Percentiles rank a stretch among this genome's conserved stretches.
Evolutionary conservation across 2,113 vertebrate species (phyloP).

Genomic region (Toxotes chatareus): DNA sequence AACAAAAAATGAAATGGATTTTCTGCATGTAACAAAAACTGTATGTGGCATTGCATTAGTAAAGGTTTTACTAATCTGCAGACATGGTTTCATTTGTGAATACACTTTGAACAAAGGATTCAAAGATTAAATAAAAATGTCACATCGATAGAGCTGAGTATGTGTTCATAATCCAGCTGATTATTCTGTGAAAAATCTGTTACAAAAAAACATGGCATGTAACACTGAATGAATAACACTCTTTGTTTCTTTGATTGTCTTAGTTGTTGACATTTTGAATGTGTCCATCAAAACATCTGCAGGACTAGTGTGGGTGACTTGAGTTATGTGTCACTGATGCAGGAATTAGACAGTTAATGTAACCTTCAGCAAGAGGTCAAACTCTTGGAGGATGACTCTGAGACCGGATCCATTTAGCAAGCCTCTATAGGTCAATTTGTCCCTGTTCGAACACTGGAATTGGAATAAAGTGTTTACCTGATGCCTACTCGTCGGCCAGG

Average conservation of each 20-base stretch:
- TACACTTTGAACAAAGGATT: conserved; percentile 66
- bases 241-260: conserved; percentile 75
- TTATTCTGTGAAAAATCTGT: conserved; percentile 51
- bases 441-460: conserved; percentile 80
- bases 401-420: conserved; percentile 78
- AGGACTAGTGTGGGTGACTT: conserved; percentile 63
- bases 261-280: conserved; percentile 57
- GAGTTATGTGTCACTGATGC: conserved; percentile 70
- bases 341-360: conserved; percentile 68
- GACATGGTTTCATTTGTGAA: conserved; percentile 60
- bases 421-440: conserved; percentile 68
- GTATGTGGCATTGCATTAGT: conserved; percentile 69
- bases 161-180: conserved; percentile 49
- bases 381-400: conserved; percentile 72
- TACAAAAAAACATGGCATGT: conserved; percentile 66
- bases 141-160: conserved; percentile 54
- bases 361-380: conserved; percentile 66
- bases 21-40: conserved; percentile 61
- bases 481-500: conserved; percentile 88
- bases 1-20: conserved; percentile 69
- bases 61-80: conserved; percentile 73
- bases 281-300: conserved; percentile 61
- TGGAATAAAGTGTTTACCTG: conserved; percentile 88
- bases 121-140: conserved; percentile 60
- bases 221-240: conserved; percentile 55